Base-by-base conservation (phyloP, 2,888 invertebrate species). In the Andrena fulva region DNA sequence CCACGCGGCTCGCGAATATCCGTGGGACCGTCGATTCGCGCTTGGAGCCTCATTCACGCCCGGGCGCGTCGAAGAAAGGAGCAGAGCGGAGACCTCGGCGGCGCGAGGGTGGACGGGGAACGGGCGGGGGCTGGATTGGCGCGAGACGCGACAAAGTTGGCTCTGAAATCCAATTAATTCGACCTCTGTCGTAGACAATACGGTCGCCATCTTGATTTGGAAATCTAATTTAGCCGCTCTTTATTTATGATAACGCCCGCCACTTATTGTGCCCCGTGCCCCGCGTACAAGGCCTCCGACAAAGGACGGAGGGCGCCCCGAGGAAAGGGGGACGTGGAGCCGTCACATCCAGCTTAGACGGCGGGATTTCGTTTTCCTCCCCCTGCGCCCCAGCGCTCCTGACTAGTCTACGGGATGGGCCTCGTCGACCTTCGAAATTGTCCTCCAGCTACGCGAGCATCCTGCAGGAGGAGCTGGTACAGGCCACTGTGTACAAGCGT, bases 191-290 rank as follows among this genome's bases (percentile, higher is more conserved):
- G 91, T 90, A 92, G 92, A 92, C 92, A 92, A 92, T 92, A 89
- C 90, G 84, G 87, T 88, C 91, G 90, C 91, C 91, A 92, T 92
- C 92, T 92, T 92, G 92, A 92, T 92, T 92, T 90, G 89, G 87
- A 91, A 92, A 92, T 92, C 92, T 92, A 92, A 92, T 92, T 92
- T 92, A 91, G 89, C 91, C 90, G 91, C 90, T 92, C 92, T 92
- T 92, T 92, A 92, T 92, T 92, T 92, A 92, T 92, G 91, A 92
- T 92, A 92, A 92, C 91, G 90, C 90, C 83, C 80, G 80, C 89
- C 87, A 91, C 89, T 92, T 91, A 90, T 91, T 91, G 91, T 86
- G 62, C 84, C 81, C 79, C 84, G 81, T 75, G 82, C 75, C 80
- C 75, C 73, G 42, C 42, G 82, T 81, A 85, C 84, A 84, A 86